Evolutionary conservation across 2,113 vertebrate species (phyloP), one percentile per base, ranked within the genome.

Genomic region (Leptobrachium ailaonicum): DNA sequence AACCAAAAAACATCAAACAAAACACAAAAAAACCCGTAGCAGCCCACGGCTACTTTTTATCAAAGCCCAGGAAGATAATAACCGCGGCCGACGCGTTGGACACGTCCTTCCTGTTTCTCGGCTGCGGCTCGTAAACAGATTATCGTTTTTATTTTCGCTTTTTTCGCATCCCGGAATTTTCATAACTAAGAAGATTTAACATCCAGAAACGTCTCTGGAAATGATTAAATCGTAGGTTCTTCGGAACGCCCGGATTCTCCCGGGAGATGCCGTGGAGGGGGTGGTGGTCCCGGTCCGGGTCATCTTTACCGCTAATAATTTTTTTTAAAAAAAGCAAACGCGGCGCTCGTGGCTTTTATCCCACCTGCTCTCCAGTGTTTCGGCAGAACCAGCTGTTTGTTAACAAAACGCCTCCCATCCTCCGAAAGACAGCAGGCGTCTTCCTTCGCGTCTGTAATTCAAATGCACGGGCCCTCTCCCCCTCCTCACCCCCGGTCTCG

Each of bases 381-480:
- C 72, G 77, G 71, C 77, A 73, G 77, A 66, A 73, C 58, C 77
- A 66, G 60, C 77, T 79, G 77, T 79, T 79, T 79, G 77, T 79
- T 79, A 79, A 79, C 77, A 73, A 79, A 79, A 79, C 73, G 72
- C 77, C 77, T 60, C 63, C 77, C 73, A 62, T 79, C 71, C 66
- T 79, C 60, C 70, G 66, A 79, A 73, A 73, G 77, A 44, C 77
- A 66, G 70, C 70, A 50, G 56, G 77, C 54, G 14, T 47, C 70
- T 50, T 44, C 64, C 70, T 60, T 43, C 11, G 58, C 62, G 70
- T 63, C 77, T 90, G 88, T 88, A 87, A 91, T 84, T 89, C 82
- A 84, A 88, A 88, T 85, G 87, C 78, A 85, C 87, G 71, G 20
- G 20, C 20, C 20, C 20, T 32, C 20, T 32, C 20, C 20, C 20